These are phyloP conservation scores for Corythoichthys haematopterus DNA, from an alignment of 2,113 vertebrate genomes.

Conservation along the genomic window DNA sequence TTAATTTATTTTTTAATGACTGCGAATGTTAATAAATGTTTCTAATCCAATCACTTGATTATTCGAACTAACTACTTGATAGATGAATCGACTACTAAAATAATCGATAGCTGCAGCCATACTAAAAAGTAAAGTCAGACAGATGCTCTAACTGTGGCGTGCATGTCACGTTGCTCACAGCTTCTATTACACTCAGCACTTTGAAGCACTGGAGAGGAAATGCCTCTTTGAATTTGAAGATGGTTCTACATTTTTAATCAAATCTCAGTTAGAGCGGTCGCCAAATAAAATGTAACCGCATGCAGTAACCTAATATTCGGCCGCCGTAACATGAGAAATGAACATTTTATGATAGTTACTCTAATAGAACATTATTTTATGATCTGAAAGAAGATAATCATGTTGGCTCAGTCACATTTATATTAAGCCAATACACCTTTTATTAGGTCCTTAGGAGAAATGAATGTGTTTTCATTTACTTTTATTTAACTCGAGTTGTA, in stretches of 20 bases:
- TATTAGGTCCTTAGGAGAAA: background rate
- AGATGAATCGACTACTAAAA: too few species aligned
- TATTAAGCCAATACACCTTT: background rate
- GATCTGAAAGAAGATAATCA: background rate
- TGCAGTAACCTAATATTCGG: background rate
- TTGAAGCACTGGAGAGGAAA: background rate
- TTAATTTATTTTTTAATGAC: too few species aligned
- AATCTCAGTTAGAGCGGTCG: slow-evolving; percentile 7
- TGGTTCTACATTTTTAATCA: slow-evolving; percentile 13
- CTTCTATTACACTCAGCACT: slow-evolving; percentile 7
- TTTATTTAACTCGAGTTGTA: too few species aligned
- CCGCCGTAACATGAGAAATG: too few species aligned
- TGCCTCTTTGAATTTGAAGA: slow-evolving; percentile 33
- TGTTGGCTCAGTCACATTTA: background rate
- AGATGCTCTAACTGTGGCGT: slow-evolving; percentile 1
- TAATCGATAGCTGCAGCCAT: too few species aligned
- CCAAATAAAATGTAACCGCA: slow-evolving; percentile 2
- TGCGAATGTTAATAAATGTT: too few species aligned
- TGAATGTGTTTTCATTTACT: too few species aligned
- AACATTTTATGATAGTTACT: background rate
- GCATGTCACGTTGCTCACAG: background rate
- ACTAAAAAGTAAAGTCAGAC: background rate
- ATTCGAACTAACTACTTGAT: too few species aligned
- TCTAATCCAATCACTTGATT: too few species aligned
- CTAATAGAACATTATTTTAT: background rate